Conservation (phyloP, 2,888 invertebrate genomes). For the Flexamia atlantica region DNA sequence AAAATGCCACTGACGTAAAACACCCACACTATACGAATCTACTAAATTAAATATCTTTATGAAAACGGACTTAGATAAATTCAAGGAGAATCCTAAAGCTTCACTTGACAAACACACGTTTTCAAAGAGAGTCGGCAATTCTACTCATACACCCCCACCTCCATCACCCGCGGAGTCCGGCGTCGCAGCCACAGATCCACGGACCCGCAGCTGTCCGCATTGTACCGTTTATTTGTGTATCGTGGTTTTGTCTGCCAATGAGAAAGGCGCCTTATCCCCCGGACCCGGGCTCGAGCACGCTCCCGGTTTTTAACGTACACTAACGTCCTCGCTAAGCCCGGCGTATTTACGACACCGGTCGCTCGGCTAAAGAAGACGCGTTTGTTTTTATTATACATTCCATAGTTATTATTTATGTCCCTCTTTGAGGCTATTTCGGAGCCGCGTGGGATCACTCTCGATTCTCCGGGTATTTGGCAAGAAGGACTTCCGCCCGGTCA, state of each 20-base stretch:
- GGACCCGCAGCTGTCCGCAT: neutral
- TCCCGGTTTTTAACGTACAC: slow-evolving; percentile 40
- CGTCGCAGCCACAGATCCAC: no score
- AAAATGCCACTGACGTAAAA: no score
- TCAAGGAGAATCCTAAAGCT: no score
- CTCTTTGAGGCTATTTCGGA: slow-evolving; percentile 45
- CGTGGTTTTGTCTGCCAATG: slow-evolving; percentile 58
- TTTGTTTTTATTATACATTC: slow-evolving; percentile 60
- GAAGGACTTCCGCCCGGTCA: slow-evolving; percentile 16
- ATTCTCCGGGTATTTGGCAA: slow-evolving; percentile 40
- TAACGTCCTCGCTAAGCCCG: slow-evolving; percentile 7
- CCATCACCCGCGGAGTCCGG: no score
- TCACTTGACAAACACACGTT: no score
- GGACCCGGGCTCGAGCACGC: neutral
- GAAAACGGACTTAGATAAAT: no score
- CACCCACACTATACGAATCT: no score
- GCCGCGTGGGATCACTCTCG: slow-evolving; percentile 29
- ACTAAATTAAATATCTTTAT: no score
- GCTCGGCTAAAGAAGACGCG: slow-evolving; percentile 15
- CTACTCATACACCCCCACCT: no score
- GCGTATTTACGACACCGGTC: slow-evolving; percentile 29
- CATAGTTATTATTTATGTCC: slow-evolving; percentile 56
- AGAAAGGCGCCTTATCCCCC: slow-evolving; percentile 54
- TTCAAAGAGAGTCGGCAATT: no score
- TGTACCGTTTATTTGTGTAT: slow-evolving; percentile 25